phyloP scores from a whole-genome alignment of 2,113 vertebrate species.

The Aegotheles bennettii region DNA sequence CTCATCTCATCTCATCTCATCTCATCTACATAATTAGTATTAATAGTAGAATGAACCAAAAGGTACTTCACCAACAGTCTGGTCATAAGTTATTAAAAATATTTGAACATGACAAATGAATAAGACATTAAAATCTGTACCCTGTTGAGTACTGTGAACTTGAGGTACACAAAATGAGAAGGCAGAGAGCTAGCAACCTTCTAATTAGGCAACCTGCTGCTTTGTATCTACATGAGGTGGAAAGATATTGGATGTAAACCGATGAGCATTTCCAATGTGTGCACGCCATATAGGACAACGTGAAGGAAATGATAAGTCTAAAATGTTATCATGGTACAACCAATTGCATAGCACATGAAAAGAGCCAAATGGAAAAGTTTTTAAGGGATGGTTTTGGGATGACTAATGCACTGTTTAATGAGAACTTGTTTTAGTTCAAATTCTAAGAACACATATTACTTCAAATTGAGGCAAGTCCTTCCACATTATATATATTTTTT shows the following conservation, averaged over 20 bases:
- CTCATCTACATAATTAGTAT: background rate
- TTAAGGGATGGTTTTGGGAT: background rate
- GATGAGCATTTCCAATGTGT: background rate
- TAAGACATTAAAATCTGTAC: background rate
- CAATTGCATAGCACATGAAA: background rate
- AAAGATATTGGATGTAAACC: background rate
- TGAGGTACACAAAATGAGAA: background rate
- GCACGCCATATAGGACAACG: background rate
- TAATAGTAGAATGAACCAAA: background rate
- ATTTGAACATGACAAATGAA: background rate
- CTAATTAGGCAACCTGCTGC: background rate
- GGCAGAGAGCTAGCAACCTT: background rate
- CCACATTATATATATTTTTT: background rate
- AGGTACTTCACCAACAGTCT: background rate
- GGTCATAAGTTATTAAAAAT: background rate
- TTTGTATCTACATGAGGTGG: background rate
- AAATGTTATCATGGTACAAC: background rate
- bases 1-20: too few species aligned
- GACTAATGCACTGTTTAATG: background rate
- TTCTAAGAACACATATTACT: background rate
- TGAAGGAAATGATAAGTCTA: background rate
- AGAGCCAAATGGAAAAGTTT: background rate
- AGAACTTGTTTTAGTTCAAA: background rate
- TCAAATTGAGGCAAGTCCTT: background rate
- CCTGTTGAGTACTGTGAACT: background rate